Conservation (phyloP, 2,888 invertebrate genomes). For the Galerucella pusilla region DNA sequence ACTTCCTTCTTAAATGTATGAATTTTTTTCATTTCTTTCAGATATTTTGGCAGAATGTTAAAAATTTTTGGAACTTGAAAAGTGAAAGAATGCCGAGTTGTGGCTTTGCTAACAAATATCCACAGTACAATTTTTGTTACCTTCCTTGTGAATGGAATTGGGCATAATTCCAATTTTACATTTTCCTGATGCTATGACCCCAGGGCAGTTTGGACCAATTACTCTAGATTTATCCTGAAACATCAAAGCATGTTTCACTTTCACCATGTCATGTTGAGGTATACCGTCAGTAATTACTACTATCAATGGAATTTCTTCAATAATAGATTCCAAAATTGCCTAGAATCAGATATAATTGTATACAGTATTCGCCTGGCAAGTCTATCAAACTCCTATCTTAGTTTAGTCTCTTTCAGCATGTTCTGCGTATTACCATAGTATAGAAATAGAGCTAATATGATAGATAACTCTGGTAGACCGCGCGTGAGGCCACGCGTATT, state of each 20-base stretch:
- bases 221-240: conserved; percentile 78
- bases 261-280: conserved; percentile 81
- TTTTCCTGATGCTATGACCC: conserved; percentile 77
- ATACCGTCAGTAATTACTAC: conserved; percentile 72
- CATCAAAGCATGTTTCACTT: conserved; percentile 73
- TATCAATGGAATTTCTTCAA: conserved; percentile 80
- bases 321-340: conserved; percentile 79
- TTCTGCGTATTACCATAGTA: too few species aligned
- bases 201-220: conserved; percentile 87
- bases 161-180: conserved; percentile 87
- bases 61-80: too few species aligned
- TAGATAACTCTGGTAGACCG: too few species aligned
- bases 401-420: too few species aligned
- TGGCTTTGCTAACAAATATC: too few species aligned
- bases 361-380: not conserved
- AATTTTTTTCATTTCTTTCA: too few species aligned
- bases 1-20: too few species aligned
- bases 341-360: conserved; percentile 23
- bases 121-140: conserved; percentile 64
- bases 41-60: too few species aligned
- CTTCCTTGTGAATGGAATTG: conserved; percentile 80
- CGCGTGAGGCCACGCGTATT: too few species aligned
- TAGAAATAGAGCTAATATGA: too few species aligned
- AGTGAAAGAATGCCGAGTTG: too few species aligned
- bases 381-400: too few species aligned